These are phyloP conservation scores for Nothobranchius furzeri DNA, from an alignment of 2,113 vertebrate species.

Conservation along the genomic window DNA sequence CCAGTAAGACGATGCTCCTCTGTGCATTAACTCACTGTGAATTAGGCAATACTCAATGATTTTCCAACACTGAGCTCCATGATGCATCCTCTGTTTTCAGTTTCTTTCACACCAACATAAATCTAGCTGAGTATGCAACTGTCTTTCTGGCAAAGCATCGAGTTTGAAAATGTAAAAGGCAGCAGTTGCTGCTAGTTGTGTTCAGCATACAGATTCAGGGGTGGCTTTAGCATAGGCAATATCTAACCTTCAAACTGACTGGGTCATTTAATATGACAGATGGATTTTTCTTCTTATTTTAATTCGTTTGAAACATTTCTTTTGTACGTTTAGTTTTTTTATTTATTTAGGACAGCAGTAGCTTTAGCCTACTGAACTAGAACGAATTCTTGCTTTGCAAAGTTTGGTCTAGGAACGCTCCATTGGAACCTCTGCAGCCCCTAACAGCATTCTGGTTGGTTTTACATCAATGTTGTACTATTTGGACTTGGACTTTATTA, in stretches of 20 bases:
- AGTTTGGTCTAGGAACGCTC: too few relatives aligned
- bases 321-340: too few relatives aligned
- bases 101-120: conserved; percentile 29
- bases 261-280: conserved; percentile 7
- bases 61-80: conserved; percentile 9
- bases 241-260: neutral
- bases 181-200: conserved; percentile 14
- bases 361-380: too few relatives aligned
- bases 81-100: neutral
- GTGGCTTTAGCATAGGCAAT: neutral
- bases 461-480: too few relatives aligned
- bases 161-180: conserved; percentile 23
- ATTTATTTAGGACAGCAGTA: too few relatives aligned
- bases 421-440: too few relatives aligned
- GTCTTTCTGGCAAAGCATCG: conserved; percentile 19
- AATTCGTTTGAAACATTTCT: too few relatives aligned
- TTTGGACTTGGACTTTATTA: too few relatives aligned
- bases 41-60: neutral
- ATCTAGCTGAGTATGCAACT: conserved; percentile 19
- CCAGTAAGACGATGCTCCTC: too few relatives aligned
- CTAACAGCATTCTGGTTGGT: too few relatives aligned
- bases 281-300: too few relatives aligned
- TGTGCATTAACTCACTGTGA: neutral
- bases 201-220: conserved; percentile 4
- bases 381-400: too few relatives aligned